phyloP scores from a whole-genome alignment of 2,888 invertebrate species.

The Phorcus lineatus region DNA sequence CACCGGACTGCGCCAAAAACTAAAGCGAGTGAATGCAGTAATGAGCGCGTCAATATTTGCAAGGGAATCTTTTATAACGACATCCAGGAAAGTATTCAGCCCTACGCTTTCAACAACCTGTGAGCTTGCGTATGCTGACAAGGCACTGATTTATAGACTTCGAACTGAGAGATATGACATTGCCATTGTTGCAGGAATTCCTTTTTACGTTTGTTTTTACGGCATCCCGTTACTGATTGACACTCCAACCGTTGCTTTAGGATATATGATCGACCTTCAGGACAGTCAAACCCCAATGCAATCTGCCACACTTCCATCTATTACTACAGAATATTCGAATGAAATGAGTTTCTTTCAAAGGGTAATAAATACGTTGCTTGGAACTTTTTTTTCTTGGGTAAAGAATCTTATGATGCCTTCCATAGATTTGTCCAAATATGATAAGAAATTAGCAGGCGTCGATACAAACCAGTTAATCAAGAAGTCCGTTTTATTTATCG shows the following conservation, averaged over 20 bases:
- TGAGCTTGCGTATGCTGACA: too few relatives aligned
- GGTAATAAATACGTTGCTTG: not conserved
- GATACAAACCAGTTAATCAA: slow-evolving; percentile 16
- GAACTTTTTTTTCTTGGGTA: not conserved
- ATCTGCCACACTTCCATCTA: not conserved
- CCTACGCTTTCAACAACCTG: too few relatives aligned
- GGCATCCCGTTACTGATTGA: not conserved
- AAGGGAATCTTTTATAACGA: too few relatives aligned
- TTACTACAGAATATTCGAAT: not conserved
- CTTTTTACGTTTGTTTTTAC: not conserved
- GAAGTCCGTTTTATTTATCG: slow-evolving; percentile 39
- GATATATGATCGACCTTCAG: not conserved
- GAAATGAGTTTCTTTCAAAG: slow-evolving; percentile 23
- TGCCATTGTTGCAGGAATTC: not conserved
- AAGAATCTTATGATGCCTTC: not conserved
- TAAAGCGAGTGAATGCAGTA: too few relatives aligned
- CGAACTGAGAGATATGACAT: slow-evolving; percentile 17
- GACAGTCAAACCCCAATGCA: slow-evolving; percentile 12
- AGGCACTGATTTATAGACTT: too few relatives aligned
- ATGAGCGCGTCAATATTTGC: too few relatives aligned
- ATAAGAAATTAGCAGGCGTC: not conserved
- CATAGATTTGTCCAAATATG: not conserved
- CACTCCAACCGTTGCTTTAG: not conserved
- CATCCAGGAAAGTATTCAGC: too few relatives aligned
- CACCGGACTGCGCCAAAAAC: too few relatives aligned